Base-by-base conservation (phyloP, 1,140 invertebrate genomes). In the Octopus bimaculoides region DNA sequence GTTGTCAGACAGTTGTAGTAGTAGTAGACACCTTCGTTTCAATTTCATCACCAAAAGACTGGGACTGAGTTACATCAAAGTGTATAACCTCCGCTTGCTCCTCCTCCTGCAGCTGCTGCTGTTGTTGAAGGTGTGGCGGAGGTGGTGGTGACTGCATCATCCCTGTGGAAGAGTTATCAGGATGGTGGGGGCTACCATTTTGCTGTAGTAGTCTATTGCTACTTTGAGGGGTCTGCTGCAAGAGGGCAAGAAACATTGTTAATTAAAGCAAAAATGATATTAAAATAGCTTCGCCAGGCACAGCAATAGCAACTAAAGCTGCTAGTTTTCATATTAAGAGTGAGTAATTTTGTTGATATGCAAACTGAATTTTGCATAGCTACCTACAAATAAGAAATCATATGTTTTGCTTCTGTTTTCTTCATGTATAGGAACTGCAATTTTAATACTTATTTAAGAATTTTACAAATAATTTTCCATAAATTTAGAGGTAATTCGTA, bases 81-180 rank as follows among this genome's bases (percentile, higher is more conserved):
- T 75, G 74, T 17, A 75, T 52, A 17, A 75, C 52, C 74, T 75
- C 74, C 52, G 41, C 52, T 75, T 75, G 74, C 8, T 75, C 74
- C 26, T 75, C 74, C 20, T 53, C 74, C 17, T 41, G 26, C 26
- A 20, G 66, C 8, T 71, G 14, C 26, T 71, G 66, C 17, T 14
- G 14, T 71, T 8, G 66, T 71, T 14, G 66, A 6, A 20, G 66
- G 7, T 14, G 66, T 14, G 14, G 8, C 56, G 17, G 9, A 12
- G 56, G 56, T 20, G 66, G 66, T 71, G 66, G 66, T 20, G 26
- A 12, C 66, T n/a, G 17, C 66, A 6, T 20, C 17, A 20, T 20
- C 26, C 17, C 66, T n/a, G 66, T n/a, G 66, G 17, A 14, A n/a
- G 66, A 71, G 17, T 14, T 20, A 4, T 71, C 66, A 10, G 66